Evolutionary conservation across 2,797 vertebrate genomes (phyloP).

Genomic region (Aselliscus stoliczkanus): DNA sequence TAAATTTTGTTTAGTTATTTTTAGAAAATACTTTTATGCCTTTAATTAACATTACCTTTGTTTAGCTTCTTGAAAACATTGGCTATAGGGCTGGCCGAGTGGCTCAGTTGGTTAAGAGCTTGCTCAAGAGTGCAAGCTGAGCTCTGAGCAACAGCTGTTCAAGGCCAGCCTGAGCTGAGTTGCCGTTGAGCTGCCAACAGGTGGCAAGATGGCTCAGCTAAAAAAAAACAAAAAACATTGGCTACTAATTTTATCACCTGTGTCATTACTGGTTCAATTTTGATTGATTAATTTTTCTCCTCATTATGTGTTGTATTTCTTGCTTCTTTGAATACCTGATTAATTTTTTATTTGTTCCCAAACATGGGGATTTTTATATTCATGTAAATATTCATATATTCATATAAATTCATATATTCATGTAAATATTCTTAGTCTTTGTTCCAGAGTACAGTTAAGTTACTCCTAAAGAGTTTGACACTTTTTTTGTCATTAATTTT

Average conservation of each 20-base stretch:
- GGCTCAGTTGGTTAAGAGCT: too few species aligned
- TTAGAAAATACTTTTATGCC: neutral
- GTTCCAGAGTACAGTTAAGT: neutral
- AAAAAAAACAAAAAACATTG: too few species aligned
- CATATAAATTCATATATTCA: neutral
- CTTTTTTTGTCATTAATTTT: neutral
- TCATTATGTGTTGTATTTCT: neutral
- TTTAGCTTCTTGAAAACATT: neutral
- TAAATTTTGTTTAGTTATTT: neutral
- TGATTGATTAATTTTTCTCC: neutral
- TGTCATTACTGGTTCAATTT: neutral
- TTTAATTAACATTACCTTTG: neutral
- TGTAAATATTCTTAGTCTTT: neutral
- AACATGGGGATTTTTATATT: neutral
- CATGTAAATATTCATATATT: neutral
- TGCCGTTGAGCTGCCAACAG: too few species aligned
- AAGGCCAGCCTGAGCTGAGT: too few species aligned
- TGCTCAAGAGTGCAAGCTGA: too few species aligned
- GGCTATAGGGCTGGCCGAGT: too few species aligned
- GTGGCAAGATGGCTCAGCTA: too few species aligned
- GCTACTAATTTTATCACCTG: neutral
- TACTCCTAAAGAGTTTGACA: neutral
- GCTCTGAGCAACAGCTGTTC: too few species aligned
- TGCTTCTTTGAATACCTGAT: neutral
- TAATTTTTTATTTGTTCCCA: neutral